Base-by-base conservation (phyloP, 35 echinoderm and acorn worm species). In the Lytechinus pictus region DNA sequence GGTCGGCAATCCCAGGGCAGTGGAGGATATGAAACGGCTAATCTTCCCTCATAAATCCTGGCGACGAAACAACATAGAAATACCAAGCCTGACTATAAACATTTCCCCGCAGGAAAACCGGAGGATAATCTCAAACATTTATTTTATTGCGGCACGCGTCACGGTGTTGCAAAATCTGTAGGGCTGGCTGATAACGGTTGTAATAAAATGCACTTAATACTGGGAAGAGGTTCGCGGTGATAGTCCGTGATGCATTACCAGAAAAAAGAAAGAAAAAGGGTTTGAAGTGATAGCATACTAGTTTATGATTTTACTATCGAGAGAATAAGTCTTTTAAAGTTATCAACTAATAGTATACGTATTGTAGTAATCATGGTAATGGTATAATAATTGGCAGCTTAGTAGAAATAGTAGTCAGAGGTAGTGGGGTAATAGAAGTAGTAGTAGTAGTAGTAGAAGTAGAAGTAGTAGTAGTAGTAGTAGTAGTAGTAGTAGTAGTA, bases 21-120 rank as follows among this genome's bases (percentile, higher is more conserved):
- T 79, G 4, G 66, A 24, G 19, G 19, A 24, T 79, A 79, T 79
- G 14, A 79, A 71, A 79, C 6, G 21, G n/a, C 66, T 79, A 79
- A 79, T 79, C 66, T 79, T 79, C 66, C 66, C 66, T 24, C 66
- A 79, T 79, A 79, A 79, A 79, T 79, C 66, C 19, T 79, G 66
- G n/a, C 19, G 66, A 79, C 66, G 66, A 79, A 79, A 79, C 66
- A 16, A n/a, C 19, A 24, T 79, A 79, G 66, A 79, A 79, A 79
- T 79, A 16, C 66, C 14, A n/a, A n/a, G 66, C 21, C n/a, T 8
- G 66, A 79, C 24, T 79, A 79, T 79, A 79, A 79, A 79, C 66
- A 79, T 79, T 79, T 79, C 66, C 8, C 66, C 21, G 19, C 66
- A 44, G 66, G 66, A 79, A 24, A 24, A 24, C 19, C 21, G 6